These are phyloP conservation scores for Nannoperca australis DNA, from an alignment of 2,797 vertebrate species.

Conservation along the genomic window DNA sequence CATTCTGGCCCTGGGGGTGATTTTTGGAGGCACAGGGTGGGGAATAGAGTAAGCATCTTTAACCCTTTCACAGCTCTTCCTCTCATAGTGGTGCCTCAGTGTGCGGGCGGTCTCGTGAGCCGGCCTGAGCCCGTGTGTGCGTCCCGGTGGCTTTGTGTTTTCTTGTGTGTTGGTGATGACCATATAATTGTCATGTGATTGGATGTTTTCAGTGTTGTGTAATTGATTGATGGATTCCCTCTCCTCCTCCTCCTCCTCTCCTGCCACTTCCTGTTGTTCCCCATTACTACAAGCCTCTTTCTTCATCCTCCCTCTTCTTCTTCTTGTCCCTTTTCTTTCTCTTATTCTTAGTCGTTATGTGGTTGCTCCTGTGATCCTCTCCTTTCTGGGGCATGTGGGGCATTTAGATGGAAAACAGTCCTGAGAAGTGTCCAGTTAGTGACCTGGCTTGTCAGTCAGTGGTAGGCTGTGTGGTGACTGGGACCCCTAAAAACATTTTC, in stretches of 20 bases:
- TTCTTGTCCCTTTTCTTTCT: constrained; percentile 68
- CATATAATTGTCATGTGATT: constrained; percentile 90
- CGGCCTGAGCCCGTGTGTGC: constrained; percentile 88
- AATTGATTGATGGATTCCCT: constrained; percentile 88
- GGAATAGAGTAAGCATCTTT: constrained; percentile 99
- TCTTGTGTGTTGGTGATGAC: constrained; percentile 90
- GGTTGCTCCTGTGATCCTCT: constrained; percentile 92
- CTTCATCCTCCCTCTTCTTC: constrained; percentile 65
- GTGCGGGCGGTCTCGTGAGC: constrained; percentile 89
- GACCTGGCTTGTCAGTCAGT: constrained; percentile 79
- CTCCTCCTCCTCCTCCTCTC: constrained; percentile 43
- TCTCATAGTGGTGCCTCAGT: constrained; percentile 90
- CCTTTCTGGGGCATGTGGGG: constrained; percentile 98
- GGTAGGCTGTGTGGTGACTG: constrained; percentile 81
- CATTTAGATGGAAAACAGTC: constrained; percentile 84
- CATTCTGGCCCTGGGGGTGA: constrained; percentile 99
- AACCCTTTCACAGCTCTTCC: constrained; percentile 87
- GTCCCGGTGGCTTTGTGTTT: constrained; percentile 90
- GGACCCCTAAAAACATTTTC: constrained; percentile 76
- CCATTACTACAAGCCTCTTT: constrained; percentile 73
- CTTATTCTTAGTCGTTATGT: constrained; percentile 86
- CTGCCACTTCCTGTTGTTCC: constrained; percentile 73
- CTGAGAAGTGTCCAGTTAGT: constrained; percentile 76
- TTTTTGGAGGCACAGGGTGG: constrained; percentile 99
- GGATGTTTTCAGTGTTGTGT: constrained; percentile 91